Base-by-base conservation (phyloP, 2,888 invertebrate genomes). In the Hirtodrosophila cameraria region DNA sequence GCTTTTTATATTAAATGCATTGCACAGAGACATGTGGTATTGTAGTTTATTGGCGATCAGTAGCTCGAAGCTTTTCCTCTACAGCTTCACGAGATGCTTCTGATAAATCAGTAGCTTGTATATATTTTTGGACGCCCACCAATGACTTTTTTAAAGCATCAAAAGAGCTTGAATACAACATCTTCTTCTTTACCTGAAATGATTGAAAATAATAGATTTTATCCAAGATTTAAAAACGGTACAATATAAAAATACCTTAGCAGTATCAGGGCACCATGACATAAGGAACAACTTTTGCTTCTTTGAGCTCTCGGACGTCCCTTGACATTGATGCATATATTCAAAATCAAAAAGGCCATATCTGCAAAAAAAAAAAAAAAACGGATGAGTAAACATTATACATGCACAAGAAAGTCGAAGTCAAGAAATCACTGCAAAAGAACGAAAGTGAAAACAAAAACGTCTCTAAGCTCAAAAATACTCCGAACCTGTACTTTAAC, bases 261-360 rank as follows among this genome's bases (percentile, higher is more conserved):
- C 98, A 91, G 96, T 97, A 93, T 99, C 99, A 38, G 99, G 99
- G 94, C 98, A 98, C 98, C 98, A 98, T 90, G 97, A 97, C 96
- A 99, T 97, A 90, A 98, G 95, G 94, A 99, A 97, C 87, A 98
- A 93, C 92, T 98, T 98, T 92, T 98, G 97, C 95, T 98, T 98
- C 94, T 97, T 98, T 91, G 97, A 96, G 89, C 96, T 96, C 93
- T 97, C 97, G 81, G 97, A 97, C 88, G 98, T 98, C 91, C 98
- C 98, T 92, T 98, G 97, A 91, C 97, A 97, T 92, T 97, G 97
- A 92, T 98, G 97, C 93, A 97, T 97, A 92, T 98, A 99, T 92
- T 98, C 97, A 90, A 99, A 99, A 92, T 99, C 99, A 92, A 97
- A 99, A 49, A 97, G 94, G 71, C 98, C 99, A 92, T 99, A 99